Evolutionary conservation across 2,113 vertebrate genomes (phyloP).

Genomic region (Ceyx cyanopectus): DNA sequence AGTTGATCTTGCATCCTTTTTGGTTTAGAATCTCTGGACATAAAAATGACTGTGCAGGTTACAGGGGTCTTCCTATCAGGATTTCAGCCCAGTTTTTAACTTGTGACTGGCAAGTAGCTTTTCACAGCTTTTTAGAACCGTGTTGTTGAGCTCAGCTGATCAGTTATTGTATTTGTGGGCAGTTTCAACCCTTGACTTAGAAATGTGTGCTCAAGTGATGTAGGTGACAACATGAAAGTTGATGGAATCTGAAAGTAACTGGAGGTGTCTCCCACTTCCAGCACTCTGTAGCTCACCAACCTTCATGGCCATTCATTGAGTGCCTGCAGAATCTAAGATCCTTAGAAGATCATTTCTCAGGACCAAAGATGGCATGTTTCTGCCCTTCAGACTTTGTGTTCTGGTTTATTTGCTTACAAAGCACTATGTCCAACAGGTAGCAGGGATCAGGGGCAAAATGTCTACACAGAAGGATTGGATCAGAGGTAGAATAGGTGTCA

Average conservation of each 20-base stretch:
- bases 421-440: too few species aligned
- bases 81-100: neutral
- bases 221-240: rapidly evolving
- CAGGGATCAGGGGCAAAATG: neutral
- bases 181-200: neutral
- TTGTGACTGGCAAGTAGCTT: neutral
- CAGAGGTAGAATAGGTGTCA: neutral
- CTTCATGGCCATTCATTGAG: neutral
- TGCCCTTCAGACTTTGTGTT: neutral
- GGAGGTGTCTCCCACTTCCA: neutral
- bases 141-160: neutral
- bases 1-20: neutral
- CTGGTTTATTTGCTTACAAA: neutral
- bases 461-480: neutral
- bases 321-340: neutral
- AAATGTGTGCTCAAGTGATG: neutral
- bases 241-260: neutral
- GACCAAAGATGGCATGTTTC: neutral
- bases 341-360: neutral
- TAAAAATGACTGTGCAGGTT: neutral
- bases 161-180: neutral
- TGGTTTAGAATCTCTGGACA: neutral
- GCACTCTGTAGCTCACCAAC: neutral
- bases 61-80: neutral
- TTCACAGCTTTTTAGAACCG: neutral